Evolutionary conservation across 2,888 invertebrate species (phyloP).

Genomic region (Pyrrhia umbra): DNA sequence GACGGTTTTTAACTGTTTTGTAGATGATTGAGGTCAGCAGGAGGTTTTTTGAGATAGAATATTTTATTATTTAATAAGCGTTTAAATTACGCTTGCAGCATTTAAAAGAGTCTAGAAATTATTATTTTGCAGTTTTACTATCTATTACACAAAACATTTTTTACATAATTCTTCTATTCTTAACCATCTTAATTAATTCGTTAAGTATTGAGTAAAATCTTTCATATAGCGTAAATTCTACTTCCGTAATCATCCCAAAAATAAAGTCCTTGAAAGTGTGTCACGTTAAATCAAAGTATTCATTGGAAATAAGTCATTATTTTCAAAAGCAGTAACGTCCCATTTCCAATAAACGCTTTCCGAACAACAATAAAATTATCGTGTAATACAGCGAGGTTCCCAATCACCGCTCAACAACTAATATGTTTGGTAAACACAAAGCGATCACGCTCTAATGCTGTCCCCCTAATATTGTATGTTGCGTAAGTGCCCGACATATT

Average conservation of each 20-base stretch:
- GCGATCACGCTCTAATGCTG: neutral
- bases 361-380: conserved; percentile 12
- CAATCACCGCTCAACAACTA: conserved; percentile 22
- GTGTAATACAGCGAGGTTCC: conserved; percentile 17
- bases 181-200: no score
- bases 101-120: neutral
- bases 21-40: conserved; percentile 1
- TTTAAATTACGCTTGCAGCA: neutral
- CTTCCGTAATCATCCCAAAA: no score
- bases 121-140: no score
- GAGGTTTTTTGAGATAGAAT: neutral
- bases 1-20: conserved; percentile 14
- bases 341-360: conserved; percentile 19
- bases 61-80: neutral
- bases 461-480: neutral
- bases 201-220: no score
- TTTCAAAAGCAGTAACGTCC: neutral
- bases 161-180: no score
- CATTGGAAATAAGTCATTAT: neutral
- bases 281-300: no score
- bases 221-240: no score
- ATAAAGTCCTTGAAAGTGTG: no score
- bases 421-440: conserved; percentile 14
- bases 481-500: neutral
- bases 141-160: no score